Percentiles rank a stretch among this genome's conserved stretches.
Conservation (phyloP, 1,140 invertebrate species). For the Brachionus calyciflorus region DNA sequence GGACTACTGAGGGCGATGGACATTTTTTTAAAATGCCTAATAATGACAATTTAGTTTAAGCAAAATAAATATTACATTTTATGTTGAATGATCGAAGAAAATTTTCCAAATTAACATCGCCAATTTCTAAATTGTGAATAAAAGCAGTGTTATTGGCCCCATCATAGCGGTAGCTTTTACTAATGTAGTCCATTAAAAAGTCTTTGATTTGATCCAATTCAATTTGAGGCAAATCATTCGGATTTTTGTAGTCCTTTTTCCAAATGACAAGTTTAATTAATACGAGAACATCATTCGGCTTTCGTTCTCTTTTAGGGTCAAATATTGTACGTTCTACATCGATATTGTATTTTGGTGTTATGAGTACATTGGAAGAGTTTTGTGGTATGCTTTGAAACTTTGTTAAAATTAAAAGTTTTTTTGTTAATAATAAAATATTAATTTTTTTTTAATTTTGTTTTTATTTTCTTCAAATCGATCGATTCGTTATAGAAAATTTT, state of each 20-base stretch:
- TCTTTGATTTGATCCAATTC: neutral
- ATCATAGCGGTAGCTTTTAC: neutral
- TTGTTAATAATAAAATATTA: neutral
- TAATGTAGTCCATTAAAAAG: neutral
- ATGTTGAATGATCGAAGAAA: neutral
- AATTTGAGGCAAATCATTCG: neutral
- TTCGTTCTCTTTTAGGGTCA: neutral
- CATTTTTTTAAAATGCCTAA: neutral
- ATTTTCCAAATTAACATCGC: neutral
- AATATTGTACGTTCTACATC: neutral
- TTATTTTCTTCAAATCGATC: no score
- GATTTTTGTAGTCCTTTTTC: slow-evolving; percentile 20
- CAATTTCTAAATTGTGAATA: neutral
- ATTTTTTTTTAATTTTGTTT: no score
- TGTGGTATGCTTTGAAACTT: slow-evolving; percentile 10
- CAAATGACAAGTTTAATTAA: neutral
- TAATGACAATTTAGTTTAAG: neutral
- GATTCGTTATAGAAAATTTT: no score
- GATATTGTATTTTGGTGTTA: neutral
- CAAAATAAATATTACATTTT: neutral
- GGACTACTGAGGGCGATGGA: slow-evolving; percentile 9
- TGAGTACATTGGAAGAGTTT: neutral
- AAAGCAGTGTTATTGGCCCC: neutral
- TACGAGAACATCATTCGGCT: neutral
- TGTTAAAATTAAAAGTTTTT: neutral